Conservation (phyloP, 2,888 invertebrate species). For the Chloromyia formosa region DNA sequence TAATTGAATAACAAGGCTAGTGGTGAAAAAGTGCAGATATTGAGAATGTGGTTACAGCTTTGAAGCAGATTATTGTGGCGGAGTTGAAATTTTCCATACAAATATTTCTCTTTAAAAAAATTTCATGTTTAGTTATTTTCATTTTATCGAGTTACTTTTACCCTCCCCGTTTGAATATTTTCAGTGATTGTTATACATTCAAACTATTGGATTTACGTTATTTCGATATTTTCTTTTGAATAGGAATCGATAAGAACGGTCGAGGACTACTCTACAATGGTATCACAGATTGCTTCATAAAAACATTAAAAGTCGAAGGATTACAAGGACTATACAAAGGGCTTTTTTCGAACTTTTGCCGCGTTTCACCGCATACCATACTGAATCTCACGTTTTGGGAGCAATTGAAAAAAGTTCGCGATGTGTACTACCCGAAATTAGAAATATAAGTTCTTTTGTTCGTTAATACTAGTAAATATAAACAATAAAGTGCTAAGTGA, state of each 20-base stretch:
- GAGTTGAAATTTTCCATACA: no score
- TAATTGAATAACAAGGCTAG: no score
- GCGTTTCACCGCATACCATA: slow-evolving; percentile 82
- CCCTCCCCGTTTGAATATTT: no score
- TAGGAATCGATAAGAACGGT: slow-evolving; percentile 70
- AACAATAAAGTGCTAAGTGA: background rate
- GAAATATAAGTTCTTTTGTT: background rate
- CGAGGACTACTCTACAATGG: slow-evolving; percentile 74
- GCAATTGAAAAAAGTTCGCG: slow-evolving; percentile 56
- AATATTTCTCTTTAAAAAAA: no score
- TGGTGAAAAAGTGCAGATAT: no score
- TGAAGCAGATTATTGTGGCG: no score
- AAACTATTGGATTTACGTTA: no score
- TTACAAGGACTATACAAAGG: slow-evolving; percentile 82
- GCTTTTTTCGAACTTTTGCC: slow-evolving; percentile 76
- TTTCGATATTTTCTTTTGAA: slow-evolving; percentile 4
- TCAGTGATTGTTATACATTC: no score
- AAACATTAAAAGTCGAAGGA: slow-evolving; percentile 82
- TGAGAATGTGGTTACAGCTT: no score
- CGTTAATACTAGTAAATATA: background rate
- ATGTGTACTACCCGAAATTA: slow-evolving; percentile 22
- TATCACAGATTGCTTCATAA: slow-evolving; percentile 77
- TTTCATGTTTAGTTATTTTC: no score
- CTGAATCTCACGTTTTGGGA: slow-evolving; percentile 83
- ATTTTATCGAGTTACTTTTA: no score